phyloP scores from a whole-genome alignment of 2,113 vertebrate genomes.

The Myrmecophaga tridactyla region DNA sequence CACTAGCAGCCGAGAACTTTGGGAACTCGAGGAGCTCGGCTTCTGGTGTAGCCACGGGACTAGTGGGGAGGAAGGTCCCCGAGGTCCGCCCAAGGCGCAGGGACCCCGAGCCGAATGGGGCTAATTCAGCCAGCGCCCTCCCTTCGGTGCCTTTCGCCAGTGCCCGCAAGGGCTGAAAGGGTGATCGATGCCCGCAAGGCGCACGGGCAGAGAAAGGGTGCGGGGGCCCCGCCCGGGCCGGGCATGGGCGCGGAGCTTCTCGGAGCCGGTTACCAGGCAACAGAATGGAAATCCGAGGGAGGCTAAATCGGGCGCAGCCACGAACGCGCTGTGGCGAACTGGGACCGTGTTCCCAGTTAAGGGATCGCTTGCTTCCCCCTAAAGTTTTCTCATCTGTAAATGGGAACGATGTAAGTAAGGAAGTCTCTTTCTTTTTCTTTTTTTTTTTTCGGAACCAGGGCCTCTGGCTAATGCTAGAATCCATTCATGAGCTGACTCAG shows the following conservation, averaged over 20 bases:
- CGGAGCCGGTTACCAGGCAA: slow-evolving; percentile 67
- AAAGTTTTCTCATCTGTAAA: background rate
- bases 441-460: background rate
- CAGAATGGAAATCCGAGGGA: slow-evolving; percentile 67
- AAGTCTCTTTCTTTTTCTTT: too few species aligned
- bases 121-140: background rate
- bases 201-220: slow-evolving; percentile 24
- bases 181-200: background rate
- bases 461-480: background rate
- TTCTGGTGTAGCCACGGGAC: background rate
- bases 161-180: background rate
- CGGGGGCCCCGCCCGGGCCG: slow-evolving; percentile 31
- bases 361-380: background rate
- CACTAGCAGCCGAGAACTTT: background rate
- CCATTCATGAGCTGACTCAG: background rate
- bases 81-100: background rate
- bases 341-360: background rate
- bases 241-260: slow-evolving; percentile 13
- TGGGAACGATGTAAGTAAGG: background rate
- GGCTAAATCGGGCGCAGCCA: slow-evolving; percentile 58
- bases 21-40: background rate
- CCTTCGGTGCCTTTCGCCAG: background rate
- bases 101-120: background rate
- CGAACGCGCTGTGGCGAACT: slow-evolving; percentile 53
- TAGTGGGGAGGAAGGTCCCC: background rate